phyloP scores from a whole-genome alignment of 2,888 invertebrate species.

The Caenorhabditis imperialis region DNA sequence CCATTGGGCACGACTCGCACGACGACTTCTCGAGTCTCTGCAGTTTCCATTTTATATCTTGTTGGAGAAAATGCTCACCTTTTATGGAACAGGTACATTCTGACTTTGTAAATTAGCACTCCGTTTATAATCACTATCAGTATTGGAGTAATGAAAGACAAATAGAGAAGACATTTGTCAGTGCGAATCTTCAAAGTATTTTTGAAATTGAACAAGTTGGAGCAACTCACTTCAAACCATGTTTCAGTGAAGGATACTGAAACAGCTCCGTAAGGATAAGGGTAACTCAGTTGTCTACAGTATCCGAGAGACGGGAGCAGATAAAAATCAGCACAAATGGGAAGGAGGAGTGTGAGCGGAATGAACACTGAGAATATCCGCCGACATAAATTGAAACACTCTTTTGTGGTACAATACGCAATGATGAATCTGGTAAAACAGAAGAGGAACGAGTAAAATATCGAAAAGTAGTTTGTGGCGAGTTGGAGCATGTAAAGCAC shows the following conservation, averaged over 20 bases:
- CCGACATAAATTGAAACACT: conserved; percentile 1
- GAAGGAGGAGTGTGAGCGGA: conserved; percentile 12
- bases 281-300: conserved; percentile 6
- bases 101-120: conserved; percentile 23
- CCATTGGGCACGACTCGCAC: conserved; percentile 9
- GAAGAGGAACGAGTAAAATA: conserved; percentile 22
- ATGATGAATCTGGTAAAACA: conserved; percentile 20
- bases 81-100: conserved; percentile 16
- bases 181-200: conserved; percentile 14
- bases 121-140: conserved; percentile 8
- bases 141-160: conserved; percentile 17
- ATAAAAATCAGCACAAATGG: conserved; percentile 20
- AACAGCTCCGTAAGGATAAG: conserved; percentile 4
- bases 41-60: neutral
- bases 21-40: conserved; percentile 7
- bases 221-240: conserved; percentile 7
- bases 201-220: neutral
- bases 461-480: conserved; percentile 6
- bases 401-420: neutral
- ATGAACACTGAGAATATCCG: conserved; percentile 6
- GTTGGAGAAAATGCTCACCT: neutral
- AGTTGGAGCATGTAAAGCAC: conserved; percentile 22
- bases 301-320: conserved; percentile 19
- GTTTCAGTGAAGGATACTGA: conserved; percentile 3
- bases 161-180: conserved; percentile 12